These are phyloP conservation scores for Bombylius major DNA, from an alignment of 2,888 invertebrate species.

Conservation along the genomic window DNA sequence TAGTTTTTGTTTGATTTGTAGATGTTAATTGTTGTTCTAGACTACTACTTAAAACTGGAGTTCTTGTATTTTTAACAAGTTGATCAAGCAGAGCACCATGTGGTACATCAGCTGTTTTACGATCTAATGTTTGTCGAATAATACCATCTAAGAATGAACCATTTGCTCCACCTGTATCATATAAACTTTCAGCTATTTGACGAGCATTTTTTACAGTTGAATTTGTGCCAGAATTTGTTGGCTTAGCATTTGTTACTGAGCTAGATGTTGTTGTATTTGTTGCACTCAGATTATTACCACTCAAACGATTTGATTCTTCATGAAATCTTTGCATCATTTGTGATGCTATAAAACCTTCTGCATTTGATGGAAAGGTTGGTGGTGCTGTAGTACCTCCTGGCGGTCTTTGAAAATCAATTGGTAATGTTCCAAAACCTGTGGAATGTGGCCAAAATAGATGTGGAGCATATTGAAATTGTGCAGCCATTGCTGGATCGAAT, in stretches of 20 bases:
- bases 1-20: slow-evolving; percentile 14
- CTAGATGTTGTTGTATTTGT: slow-evolving; percentile 10
- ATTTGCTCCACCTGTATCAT: slow-evolving; percentile 51
- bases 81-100: slow-evolving; percentile 52
- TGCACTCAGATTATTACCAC: slow-evolving; percentile 22
- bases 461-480: slow-evolving; percentile 47
- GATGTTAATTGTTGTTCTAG: background rate
- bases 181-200: slow-evolving; percentile 50
- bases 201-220: slow-evolving; percentile 39
- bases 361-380: slow-evolving; percentile 34
- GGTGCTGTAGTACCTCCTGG: slow-evolving; percentile 35
- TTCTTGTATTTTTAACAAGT: slow-evolving; percentile 47
- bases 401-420: slow-evolving; percentile 37
- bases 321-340: slow-evolving; percentile 70
- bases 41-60: slow-evolving; percentile 5
- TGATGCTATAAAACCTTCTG: slow-evolving; percentile 60
- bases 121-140: slow-evolving; percentile 67
- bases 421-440: slow-evolving; percentile 43
- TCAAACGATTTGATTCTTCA: slow-evolving; percentile 48
- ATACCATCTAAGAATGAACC: slow-evolving; percentile 68
- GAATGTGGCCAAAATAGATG: slow-evolving; percentile 69
- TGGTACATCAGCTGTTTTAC: slow-evolving; percentile 40
- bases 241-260: slow-evolving; percentile 13
- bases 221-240: slow-evolving; percentile 15
- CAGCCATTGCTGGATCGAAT: slow-evolving; percentile 45